Percentiles rank a stretch among this genome's conserved stretches.
Conservation (phyloP, 2,888 invertebrate genomes). For the Drosophila picticornis region DNA sequence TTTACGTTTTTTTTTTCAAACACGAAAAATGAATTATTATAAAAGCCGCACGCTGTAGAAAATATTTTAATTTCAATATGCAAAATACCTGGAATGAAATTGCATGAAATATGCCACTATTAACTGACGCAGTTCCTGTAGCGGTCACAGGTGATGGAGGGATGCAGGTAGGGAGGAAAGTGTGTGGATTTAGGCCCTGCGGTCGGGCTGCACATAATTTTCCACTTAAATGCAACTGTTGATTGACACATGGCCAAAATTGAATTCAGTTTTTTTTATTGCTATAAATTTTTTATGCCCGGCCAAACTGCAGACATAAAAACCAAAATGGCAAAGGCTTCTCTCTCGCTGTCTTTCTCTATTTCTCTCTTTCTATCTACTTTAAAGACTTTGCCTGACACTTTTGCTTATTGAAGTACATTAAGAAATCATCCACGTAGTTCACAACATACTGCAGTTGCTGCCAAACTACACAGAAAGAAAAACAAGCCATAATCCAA, state of each 20-base stretch:
- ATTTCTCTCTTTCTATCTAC: background rate
- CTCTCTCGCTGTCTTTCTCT: background rate
- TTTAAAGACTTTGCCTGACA: background rate
- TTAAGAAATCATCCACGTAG: conserved; percentile 7
- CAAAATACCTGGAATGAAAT: conserved; percentile 16
- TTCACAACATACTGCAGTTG: background rate
- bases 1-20: conserved; percentile 4
- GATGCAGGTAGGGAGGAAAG: background rate
- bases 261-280: conserved; percentile 60
- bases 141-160: background rate
- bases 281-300: conserved; percentile 61
- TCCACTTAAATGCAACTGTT: conserved; percentile 75
- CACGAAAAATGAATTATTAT: conserved; percentile 34
- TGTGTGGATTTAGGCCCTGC: conserved; percentile 9
- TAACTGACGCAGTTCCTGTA: conserved; percentile 25
- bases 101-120: conserved; percentile 34
- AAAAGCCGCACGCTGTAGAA: conserved; percentile 6
- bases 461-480: background rate
- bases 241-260: conserved; percentile 75
- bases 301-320: conserved; percentile 56
- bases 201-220: conserved; percentile 64
- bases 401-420: background rate
- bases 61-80: background rate
- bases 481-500: background rate
- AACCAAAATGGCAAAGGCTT: conserved; percentile 45